A percentile compares a stretch with the other conserved stretches of the same genome.
These are phyloP conservation scores for Eristalis pertinax DNA, from an alignment of 2,888 invertebrate species.

Conservation along the genomic window DNA sequence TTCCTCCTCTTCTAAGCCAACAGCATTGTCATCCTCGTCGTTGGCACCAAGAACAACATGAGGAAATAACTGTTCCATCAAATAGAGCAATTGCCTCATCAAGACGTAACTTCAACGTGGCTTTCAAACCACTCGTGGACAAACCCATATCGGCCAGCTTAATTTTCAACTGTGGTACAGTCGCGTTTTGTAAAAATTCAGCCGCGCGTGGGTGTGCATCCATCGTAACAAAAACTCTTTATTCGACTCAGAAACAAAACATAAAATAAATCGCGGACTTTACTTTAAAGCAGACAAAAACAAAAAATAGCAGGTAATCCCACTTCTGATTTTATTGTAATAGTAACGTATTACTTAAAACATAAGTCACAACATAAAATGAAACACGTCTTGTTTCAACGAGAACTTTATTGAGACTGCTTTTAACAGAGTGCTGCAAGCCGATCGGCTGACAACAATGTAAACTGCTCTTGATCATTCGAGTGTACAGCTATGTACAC, in stretches of 20 bases:
- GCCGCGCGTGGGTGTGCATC: background rate
- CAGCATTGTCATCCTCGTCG: background rate
- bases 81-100: slow-evolving; percentile 14
- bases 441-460: too few relatives aligned
- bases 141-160: slow-evolving; percentile 23
- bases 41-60: slow-evolving; percentile 1
- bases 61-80: slow-evolving; percentile 21
- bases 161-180: slow-evolving; percentile 16
- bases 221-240: slow-evolving; percentile 1
- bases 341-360: background rate
- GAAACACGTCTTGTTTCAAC: too few relatives aligned
- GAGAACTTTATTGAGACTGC: too few relatives aligned
- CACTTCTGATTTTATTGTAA: background rate
- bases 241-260: background rate
- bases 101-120: background rate
- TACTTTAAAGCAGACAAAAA: background rate
- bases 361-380: too few relatives aligned
- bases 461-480: too few relatives aligned
- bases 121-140: slow-evolving; percentile 22
- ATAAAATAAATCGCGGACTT: background rate
- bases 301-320: background rate
- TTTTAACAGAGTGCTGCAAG: too few relatives aligned
- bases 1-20: background rate
- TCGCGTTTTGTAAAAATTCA: slow-evolving; percentile 26
- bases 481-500: too few relatives aligned